These are phyloP conservation scores for Lordiphosa clarofinis DNA, from an alignment of 1,140 invertebrate genomes.

Conservation along the genomic window DNA sequence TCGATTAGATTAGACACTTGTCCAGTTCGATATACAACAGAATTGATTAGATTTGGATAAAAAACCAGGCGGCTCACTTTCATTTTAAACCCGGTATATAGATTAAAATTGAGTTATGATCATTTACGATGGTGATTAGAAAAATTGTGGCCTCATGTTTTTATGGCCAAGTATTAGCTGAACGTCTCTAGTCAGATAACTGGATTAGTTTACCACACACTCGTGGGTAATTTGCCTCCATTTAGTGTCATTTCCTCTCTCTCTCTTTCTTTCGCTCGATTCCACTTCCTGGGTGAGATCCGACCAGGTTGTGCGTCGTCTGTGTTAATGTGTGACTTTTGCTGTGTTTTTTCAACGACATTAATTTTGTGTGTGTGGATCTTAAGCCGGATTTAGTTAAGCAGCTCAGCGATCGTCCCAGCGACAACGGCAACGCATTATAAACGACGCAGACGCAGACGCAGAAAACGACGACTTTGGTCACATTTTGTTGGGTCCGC, in stretches of 20 bases:
- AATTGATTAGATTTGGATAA: constrained; percentile 76
- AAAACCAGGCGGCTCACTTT: constrained; percentile 49
- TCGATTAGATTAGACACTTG: constrained; percentile 60
- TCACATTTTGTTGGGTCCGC: constrained; percentile 66
- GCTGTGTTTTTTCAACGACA: constrained; percentile 78
- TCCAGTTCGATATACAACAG: constrained; percentile 14
- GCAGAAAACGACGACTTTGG: constrained; percentile 20
- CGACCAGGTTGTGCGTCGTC: constrained; percentile 29
- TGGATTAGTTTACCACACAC: constrained; percentile 59
- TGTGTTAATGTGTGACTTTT: constrained; percentile 79
- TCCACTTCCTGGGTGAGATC: constrained; percentile 54
- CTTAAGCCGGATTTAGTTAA: constrained; percentile 79
- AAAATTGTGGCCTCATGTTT: constrained; percentile 9
- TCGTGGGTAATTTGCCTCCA: constrained; percentile 58
- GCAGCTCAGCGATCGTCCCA: constrained; percentile 70
- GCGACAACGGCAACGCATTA: constrained; percentile 14
- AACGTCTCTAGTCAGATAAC: constrained; percentile 27
- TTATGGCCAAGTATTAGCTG: constrained; percentile 16
- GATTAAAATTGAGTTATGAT: constrained; percentile 58
- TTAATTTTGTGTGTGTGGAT: constrained; percentile 77
- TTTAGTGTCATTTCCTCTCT: constrained; percentile 25
- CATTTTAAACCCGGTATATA: constrained; percentile 43
- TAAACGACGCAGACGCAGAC: constrained; percentile 38
- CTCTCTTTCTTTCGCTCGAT: neutral
- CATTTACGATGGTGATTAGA: constrained; percentile 34